phyloP scores from a whole-genome alignment of 2,113 vertebrate species.

The Platycercus adscitus region DNA sequence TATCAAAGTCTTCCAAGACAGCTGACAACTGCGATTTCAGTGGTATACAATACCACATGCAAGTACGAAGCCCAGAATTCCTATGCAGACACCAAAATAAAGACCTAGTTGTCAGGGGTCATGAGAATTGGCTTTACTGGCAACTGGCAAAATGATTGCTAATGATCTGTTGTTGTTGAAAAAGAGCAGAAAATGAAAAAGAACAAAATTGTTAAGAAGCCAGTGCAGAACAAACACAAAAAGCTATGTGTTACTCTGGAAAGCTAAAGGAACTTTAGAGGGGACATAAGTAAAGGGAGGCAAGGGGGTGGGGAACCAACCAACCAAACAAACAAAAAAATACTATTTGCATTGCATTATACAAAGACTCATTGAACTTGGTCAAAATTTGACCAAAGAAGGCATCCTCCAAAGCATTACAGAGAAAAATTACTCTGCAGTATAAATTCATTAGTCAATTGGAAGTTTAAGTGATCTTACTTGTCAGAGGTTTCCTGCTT shows the following conservation, averaged over 20 bases:
- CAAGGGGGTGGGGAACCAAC: neutral
- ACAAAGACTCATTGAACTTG: neutral
- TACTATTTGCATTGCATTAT: rapidly evolving
- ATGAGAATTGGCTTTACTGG: neutral
- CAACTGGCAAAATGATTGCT: neutral
- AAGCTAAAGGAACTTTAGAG: neutral
- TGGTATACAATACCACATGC: rapidly evolving
- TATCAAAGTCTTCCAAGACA: neutral
- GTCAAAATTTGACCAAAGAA: neutral
- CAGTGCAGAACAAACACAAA: neutral
- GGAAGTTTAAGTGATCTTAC: neutral
- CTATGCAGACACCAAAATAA: neutral
- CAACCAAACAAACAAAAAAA: rapidly evolving
- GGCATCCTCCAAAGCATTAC: neutral
- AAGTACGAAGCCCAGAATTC: neutral
- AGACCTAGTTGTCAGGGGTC: neutral
- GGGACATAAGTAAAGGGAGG: rapidly evolving
- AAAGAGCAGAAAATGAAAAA: neutral
- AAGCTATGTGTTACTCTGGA: neutral
- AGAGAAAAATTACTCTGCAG: neutral
- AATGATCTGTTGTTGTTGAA: neutral
- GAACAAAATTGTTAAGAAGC: neutral
- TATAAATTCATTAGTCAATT: neutral
- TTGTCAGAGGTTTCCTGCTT: neutral
- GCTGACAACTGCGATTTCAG: neutral